Evolutionary conservation across 2,113 vertebrate species (phyloP), one percentile per base, ranked within the genome.

Genomic region (Columba livia): DNA sequence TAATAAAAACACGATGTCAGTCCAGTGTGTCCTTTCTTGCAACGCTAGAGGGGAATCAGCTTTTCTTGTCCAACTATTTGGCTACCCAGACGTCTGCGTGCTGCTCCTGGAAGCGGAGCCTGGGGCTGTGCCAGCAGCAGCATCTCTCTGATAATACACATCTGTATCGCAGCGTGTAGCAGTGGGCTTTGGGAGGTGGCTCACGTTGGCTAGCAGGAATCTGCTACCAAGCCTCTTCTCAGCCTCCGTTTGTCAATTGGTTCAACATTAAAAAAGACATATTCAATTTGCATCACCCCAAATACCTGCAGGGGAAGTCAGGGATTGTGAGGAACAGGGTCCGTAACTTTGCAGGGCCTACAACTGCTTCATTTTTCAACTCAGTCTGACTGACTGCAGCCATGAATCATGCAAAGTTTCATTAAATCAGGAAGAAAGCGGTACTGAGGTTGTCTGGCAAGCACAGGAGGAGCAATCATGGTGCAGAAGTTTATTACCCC

Each of bases 61-160:
- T 77, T 85, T 31, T 57, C 70, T 61, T 8, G 0, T 80, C 31
- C 40, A 36, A 4, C 28, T 64, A 15, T 53, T 70, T 51, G 57
- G n/a, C 4, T 1, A 14, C 51, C 53, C 6, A 1, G 79, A 51
- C 8, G 6, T 29, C 50, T 65, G 23, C 1, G 0, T 54, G 57
- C 24, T 73, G 73, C 78, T 64, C 42, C 83, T 57, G 61, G 53
- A 57, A 64, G 61, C 61, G 40, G 56, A 38, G n/a, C 38, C 12
- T 34, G 34, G 42, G 44, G 29, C 17, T 40, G 34, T 32, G 56
- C 32, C 2, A 3, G 67, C 12, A 8, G 67, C 69, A 75, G 29
- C 61, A 65, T 36, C 79, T 64, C 48, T 31, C 51, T 38, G 69
- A 60, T 1, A 2, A 42, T 28, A 10, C 1, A 18, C 32, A 15